Evolutionary conservation across 2,797 vertebrate genomes (phyloP).

Genomic region (Anguilla obscura): DNA sequence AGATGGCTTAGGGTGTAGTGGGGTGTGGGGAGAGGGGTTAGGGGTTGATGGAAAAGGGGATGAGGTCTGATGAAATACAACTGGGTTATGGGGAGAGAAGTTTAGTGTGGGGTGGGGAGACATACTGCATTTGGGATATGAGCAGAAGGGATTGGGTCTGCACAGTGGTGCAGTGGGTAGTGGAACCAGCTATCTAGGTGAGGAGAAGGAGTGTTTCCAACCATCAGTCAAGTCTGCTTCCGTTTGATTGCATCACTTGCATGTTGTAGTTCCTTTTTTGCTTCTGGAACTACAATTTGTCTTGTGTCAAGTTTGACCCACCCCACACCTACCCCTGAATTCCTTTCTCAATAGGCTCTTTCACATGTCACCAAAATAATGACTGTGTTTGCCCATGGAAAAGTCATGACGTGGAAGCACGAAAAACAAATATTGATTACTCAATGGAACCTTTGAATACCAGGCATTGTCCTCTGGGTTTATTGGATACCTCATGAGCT

Average conservation of each 20-base stretch:
- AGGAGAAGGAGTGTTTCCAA: neutral
- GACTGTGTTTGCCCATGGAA: conserved; percentile 58
- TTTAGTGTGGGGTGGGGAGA: no score
- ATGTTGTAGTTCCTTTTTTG: conserved; percentile 10
- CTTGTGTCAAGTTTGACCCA: neutral
- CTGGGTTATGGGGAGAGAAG: no score
- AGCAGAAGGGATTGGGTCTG: neutral
- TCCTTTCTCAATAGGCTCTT: conserved; percentile 67
- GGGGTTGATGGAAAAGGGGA: no score
- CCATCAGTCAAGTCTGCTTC: neutral
- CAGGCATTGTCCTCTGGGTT: conserved; percentile 21
- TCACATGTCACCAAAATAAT: conserved; percentile 68
- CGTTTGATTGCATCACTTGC: conserved; percentile 8
- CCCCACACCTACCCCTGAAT: conserved; percentile 50
- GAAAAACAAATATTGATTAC: conserved; percentile 37
- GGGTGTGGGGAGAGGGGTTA: neutral
- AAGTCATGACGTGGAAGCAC: conserved; percentile 58
- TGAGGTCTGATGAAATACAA: no score
- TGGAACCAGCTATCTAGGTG: neutral
- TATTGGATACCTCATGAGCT: conserved; percentile 24
- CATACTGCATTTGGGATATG: neutral
- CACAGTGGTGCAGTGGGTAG: neutral
- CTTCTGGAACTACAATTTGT: conserved; percentile 5
- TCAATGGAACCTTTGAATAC: conserved; percentile 14
- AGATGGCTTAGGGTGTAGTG: neutral